These are phyloP conservation scores for Drosophila subobscura DNA, from an alignment of 1,140 invertebrate species.

Conservation along the genomic window DNA sequence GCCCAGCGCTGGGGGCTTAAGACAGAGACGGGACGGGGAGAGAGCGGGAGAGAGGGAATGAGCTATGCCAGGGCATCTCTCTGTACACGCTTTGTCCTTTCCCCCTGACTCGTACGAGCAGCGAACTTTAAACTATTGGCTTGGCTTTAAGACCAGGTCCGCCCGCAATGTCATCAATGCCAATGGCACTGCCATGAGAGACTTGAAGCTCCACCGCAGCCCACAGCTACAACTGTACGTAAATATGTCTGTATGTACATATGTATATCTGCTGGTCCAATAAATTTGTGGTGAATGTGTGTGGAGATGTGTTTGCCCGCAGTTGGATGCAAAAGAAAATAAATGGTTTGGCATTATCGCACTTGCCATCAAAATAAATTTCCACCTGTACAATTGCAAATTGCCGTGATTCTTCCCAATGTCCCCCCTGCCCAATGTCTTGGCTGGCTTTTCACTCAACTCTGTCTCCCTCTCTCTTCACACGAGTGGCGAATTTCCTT, in stretches of 20 bases:
- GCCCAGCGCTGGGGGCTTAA: slow-evolving; percentile 47
- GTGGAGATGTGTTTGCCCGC: slow-evolving; percentile 19
- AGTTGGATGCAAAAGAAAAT: slow-evolving; percentile 45
- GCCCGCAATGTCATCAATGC: slow-evolving; percentile 54
- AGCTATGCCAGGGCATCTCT: neutral
- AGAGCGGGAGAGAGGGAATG: neutral
- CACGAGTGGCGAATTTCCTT: slow-evolving; percentile 63
- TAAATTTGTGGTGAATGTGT: slow-evolving; percentile 39
- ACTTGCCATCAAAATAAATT: slow-evolving; percentile 79
- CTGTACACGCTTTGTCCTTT: slow-evolving; percentile 17
- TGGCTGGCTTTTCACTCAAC: too few species aligned
- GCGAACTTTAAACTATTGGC: slow-evolving; percentile 74
- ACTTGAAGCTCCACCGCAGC: neutral
- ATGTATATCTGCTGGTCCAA: slow-evolving; percentile 14
- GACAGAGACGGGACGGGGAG: neutral
- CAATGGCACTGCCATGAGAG: slow-evolving; percentile 9
- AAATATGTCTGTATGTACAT: too few species aligned
- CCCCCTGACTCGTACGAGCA: slow-evolving; percentile 32
- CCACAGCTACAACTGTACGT: neutral
- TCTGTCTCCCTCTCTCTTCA: slow-evolving; percentile 9
- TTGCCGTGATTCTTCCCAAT: slow-evolving; percentile 67
- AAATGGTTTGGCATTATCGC: slow-evolving; percentile 76
- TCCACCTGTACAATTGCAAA: slow-evolving; percentile 80
- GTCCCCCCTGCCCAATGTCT: neutral
- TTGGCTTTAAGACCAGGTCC: slow-evolving; percentile 30